phyloP scores from a whole-genome alignment of 2,888 invertebrate species.

The Mycalesis mineus region DNA sequence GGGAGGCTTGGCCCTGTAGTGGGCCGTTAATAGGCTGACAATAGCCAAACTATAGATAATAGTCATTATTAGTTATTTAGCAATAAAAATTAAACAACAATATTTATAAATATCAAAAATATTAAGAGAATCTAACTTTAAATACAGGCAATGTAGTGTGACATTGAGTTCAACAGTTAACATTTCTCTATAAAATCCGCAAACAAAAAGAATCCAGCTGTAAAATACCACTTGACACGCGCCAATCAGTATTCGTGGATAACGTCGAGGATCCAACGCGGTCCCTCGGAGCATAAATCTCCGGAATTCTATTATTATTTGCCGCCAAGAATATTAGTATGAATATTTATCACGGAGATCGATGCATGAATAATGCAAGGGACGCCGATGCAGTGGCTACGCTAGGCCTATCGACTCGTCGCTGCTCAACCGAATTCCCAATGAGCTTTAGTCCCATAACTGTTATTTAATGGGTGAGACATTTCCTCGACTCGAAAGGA shows the following conservation, averaged over 20 bases:
- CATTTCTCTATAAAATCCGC: not conserved
- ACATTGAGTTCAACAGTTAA: not conserved
- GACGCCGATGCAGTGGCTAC: slow-evolving; percentile 13
- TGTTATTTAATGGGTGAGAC: slow-evolving; percentile 23
- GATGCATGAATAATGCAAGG: slow-evolving; percentile 27
- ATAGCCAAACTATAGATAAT: too few species aligned
- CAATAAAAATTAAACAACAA: too few species aligned
- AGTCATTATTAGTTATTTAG: too few species aligned
- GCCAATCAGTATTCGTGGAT: slow-evolving; percentile 11
- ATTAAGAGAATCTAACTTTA: not conserved
- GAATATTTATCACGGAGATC: slow-evolving; percentile 28
- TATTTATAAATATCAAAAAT: too few species aligned
- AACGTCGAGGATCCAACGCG: slow-evolving; percentile 9
- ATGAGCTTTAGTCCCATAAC: slow-evolving; percentile 27
- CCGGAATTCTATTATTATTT: slow-evolving; percentile 23
- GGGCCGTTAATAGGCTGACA: too few species aligned
- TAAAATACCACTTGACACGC: slow-evolving; percentile 10
- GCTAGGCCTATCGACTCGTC: slow-evolving; percentile 35
- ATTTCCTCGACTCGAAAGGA: slow-evolving; percentile 21
- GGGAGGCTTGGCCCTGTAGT: too few species aligned
- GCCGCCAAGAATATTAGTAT: slow-evolving; percentile 26
- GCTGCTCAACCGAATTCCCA: slow-evolving; percentile 33
- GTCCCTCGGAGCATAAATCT: slow-evolving; percentile 19
- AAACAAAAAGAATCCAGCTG: slow-evolving; percentile 6
- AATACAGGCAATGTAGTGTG: not conserved